These are phyloP conservation scores for Dendrocincla fuliginosa DNA, from an alignment of 2,797 vertebrate genomes.

Conservation along the genomic window DNA sequence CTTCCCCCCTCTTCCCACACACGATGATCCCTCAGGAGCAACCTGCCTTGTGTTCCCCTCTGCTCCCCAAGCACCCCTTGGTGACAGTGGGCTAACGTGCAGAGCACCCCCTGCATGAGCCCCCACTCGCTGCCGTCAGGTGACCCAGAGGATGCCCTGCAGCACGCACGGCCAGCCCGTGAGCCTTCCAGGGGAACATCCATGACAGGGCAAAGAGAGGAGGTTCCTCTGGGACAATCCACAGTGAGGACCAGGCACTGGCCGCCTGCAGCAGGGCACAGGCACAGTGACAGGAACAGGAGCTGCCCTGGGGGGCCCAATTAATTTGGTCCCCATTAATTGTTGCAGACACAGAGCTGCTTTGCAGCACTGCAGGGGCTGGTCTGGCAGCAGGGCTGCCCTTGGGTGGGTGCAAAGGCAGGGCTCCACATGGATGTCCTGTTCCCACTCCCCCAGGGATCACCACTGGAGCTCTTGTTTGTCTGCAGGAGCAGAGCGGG, in stretches of 20 bases:
- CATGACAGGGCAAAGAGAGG: rapidly evolving
- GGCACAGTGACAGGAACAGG: background rate
- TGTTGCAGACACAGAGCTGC: background rate
- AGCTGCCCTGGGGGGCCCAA: background rate
- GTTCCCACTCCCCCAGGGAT: background rate
- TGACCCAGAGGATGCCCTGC: background rate
- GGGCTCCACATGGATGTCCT: rapidly evolving
- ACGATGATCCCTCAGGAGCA: background rate
- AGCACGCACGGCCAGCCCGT: background rate
- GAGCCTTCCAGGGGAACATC: background rate
- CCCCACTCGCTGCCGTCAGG: background rate
- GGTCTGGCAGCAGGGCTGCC: background rate
- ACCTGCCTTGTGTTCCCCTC: background rate
- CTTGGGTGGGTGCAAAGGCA: background rate
- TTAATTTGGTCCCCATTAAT: background rate
- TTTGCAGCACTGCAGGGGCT: background rate
- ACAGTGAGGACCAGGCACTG: rapidly evolving
- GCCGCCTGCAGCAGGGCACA: background rate
- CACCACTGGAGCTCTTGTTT: background rate
- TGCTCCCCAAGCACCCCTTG: background rate
- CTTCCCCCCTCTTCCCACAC: rapidly evolving
- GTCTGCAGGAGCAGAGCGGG: rapidly evolving
- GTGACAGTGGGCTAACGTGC: rapidly evolving
- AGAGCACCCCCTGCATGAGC: background rate
- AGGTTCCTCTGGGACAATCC: rapidly evolving